phyloP scores from a whole-genome alignment of 2,888 invertebrate genomes.

The Eupithecia subumbrata region DNA sequence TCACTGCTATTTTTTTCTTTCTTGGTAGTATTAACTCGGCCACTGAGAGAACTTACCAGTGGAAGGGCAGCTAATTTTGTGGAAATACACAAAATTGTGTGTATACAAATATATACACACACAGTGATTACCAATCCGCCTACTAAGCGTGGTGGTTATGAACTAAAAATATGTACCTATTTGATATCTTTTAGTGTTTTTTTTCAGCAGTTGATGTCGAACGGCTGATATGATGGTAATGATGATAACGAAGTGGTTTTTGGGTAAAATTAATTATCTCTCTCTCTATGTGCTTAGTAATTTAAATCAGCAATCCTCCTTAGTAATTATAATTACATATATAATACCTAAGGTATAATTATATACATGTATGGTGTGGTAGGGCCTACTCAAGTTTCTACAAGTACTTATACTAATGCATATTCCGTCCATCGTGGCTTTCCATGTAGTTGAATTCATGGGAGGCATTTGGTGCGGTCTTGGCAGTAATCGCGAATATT shows the following conservation, averaged over 20 bases:
- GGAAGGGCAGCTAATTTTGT: not conserved
- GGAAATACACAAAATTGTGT: too few relatives aligned
- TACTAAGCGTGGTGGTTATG: not conserved
- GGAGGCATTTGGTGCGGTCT: constrained; percentile 52
- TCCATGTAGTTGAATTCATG: constrained; percentile 45
- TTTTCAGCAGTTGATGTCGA: too few relatives aligned
- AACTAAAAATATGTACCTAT: too few relatives aligned
- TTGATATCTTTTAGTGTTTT: too few relatives aligned
- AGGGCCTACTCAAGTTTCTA: not conserved
- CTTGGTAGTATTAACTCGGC: not conserved
- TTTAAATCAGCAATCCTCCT: too few relatives aligned
- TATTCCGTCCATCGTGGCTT: not conserved
- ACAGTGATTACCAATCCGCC: not conserved
- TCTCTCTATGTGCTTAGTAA: not conserved
- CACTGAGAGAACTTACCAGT: not conserved
- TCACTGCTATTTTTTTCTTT: not conserved
- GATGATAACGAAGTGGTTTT: too few relatives aligned
- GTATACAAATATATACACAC: too few relatives aligned
- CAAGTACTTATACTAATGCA: not conserved
- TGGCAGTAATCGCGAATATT: constrained; percentile 70
- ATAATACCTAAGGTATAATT: too few relatives aligned
- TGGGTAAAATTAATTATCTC: too few relatives aligned
- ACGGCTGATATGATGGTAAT: too few relatives aligned
- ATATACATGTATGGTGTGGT: not conserved
- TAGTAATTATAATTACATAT: too few relatives aligned